Conservation (phyloP, 2,113 vertebrate genomes). For the Rostratula benghalensis region DNA sequence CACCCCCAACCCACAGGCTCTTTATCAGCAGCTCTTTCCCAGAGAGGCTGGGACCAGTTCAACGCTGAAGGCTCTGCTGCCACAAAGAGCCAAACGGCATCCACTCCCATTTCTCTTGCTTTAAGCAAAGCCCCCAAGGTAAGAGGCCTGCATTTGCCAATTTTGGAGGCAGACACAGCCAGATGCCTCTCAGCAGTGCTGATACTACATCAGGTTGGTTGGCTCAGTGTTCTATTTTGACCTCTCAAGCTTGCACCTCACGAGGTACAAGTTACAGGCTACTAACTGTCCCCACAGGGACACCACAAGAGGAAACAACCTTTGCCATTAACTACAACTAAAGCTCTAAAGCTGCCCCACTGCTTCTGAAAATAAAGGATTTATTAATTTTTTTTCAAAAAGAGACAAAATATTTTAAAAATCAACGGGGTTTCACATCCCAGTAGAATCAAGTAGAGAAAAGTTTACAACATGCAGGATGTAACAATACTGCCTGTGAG, state of each 20-base stretch:
- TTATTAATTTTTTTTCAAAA: background rate
- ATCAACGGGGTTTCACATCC: background rate
- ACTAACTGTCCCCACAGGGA: background rate
- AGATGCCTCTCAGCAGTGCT: background rate
- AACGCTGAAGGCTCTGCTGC: background rate
- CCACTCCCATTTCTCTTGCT: background rate
- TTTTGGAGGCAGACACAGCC: background rate
- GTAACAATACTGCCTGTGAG: background rate
- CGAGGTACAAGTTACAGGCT: background rate
- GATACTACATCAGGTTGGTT: background rate
- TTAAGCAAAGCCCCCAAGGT: background rate
- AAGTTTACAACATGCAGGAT: rapidly evolving
- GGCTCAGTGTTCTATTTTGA: no score
- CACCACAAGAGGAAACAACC: background rate
- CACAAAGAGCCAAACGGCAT: background rate
- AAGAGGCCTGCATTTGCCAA: background rate
- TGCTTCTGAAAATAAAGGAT: background rate
- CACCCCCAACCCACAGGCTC: background rate
- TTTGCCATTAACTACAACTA: background rate
- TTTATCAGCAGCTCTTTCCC: background rate
- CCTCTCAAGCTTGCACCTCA: background rate
- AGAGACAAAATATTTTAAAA: background rate
- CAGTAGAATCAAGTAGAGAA: background rate
- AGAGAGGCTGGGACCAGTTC: background rate
- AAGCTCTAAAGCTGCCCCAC: background rate